A percentile compares a stretch with the other conserved stretches of the same genome.
These are phyloP conservation scores for Andrena bicolor DNA, from an alignment of 2,888 invertebrate genomes.

Conservation along the genomic window DNA sequence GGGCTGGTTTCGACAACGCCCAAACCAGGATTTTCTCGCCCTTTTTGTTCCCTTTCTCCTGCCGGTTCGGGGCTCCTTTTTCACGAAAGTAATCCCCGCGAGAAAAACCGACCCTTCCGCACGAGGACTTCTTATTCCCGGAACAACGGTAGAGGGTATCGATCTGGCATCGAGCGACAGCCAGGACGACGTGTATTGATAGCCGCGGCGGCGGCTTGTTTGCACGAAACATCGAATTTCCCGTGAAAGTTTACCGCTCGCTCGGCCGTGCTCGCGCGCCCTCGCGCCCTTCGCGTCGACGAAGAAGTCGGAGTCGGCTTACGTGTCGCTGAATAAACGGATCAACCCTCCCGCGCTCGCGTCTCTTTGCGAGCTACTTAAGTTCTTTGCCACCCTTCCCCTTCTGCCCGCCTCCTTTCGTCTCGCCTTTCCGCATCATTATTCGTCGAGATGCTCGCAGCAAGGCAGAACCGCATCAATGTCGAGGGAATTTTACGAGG, in stretches of 20 bases:
- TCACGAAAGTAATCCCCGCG: slow-evolving; percentile 62
- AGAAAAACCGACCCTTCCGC: slow-evolving; percentile 56
- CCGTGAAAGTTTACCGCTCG: slow-evolving; percentile 69
- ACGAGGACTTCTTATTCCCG: slow-evolving; percentile 44
- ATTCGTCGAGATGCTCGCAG: slow-evolving; percentile 50
- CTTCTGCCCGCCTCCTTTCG: slow-evolving; percentile 5
- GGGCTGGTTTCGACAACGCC: slow-evolving; percentile 29
- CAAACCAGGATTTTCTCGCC: slow-evolving; percentile 15
- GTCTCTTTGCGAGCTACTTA: slow-evolving; percentile 64
- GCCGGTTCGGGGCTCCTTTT: slow-evolving; percentile 19
- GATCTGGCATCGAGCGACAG: slow-evolving; percentile 67
- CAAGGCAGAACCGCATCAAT: slow-evolving; percentile 44
- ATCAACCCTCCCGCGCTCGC: slow-evolving; percentile 65
- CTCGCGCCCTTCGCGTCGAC: slow-evolving; percentile 51
- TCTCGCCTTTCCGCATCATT: slow-evolving; percentile 62
- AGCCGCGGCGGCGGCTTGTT: slow-evolving; percentile 69
- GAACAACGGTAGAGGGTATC: slow-evolving; percentile 53
- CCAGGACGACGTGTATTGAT: slow-evolving; percentile 68
- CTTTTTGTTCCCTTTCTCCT: neutral
- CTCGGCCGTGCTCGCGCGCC: neutral
- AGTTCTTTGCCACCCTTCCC: slow-evolving; percentile 52
- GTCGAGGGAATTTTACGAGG: slow-evolving; percentile 32
- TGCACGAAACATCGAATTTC: slow-evolving; percentile 72
- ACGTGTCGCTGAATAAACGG: slow-evolving; percentile 76
- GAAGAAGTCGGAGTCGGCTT: slow-evolving; percentile 67